A percentile compares a stretch with the other conserved stretches of the same genome.
These are phyloP conservation scores for Drosophila greeni DNA, from an alignment of 2,888 invertebrate species.

Conservation along the genomic window DNA sequence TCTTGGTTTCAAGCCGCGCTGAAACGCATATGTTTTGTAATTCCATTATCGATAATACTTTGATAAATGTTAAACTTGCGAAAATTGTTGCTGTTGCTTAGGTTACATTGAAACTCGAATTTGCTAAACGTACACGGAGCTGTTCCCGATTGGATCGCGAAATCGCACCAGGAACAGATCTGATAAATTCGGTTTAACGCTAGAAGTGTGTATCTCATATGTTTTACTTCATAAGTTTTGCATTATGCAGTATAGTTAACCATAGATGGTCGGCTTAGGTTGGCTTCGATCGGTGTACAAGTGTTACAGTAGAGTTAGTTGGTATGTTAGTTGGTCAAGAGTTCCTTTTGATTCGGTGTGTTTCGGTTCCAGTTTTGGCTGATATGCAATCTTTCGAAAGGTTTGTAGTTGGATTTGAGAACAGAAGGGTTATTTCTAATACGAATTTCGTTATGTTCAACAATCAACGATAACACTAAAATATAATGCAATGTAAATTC, in stretches of 20 bases:
- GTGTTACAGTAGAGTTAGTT: slow-evolving; percentile 55
- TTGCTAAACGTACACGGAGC: slow-evolving; percentile 47
- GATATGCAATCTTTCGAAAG: slow-evolving; percentile 38
- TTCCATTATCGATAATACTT: slow-evolving; percentile 51
- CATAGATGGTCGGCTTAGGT: slow-evolving; percentile 47
- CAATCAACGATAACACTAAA: slow-evolving; percentile 55
- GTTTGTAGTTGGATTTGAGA: neutral
- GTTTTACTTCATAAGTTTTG: slow-evolving; percentile 3
- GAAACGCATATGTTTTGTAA: slow-evolving; percentile 38
- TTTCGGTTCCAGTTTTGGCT: slow-evolving; percentile 42
- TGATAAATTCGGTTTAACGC: slow-evolving; percentile 68
- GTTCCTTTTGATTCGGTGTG: slow-evolving; percentile 37
- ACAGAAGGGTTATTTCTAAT: slow-evolving; percentile 15
- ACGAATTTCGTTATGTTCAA: slow-evolving; percentile 30
- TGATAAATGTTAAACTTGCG: slow-evolving; percentile 62
- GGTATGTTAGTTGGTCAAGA: slow-evolving; percentile 57
- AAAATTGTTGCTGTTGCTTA: slow-evolving; percentile 69
- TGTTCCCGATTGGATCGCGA: slow-evolving; percentile 24
- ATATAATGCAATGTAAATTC: slow-evolving; percentile 45
- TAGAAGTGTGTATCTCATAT: slow-evolving; percentile 45
- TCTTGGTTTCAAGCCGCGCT: slow-evolving; percentile 56
- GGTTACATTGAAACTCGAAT: slow-evolving; percentile 67
- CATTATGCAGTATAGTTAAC: slow-evolving; percentile 36
- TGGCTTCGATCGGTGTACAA: slow-evolving; percentile 60
- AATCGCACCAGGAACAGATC: slow-evolving; percentile 22